These are phyloP conservation scores for Enteromius treurensis DNA, from an alignment of 2,797 vertebrate species.

Conservation along the genomic window DNA sequence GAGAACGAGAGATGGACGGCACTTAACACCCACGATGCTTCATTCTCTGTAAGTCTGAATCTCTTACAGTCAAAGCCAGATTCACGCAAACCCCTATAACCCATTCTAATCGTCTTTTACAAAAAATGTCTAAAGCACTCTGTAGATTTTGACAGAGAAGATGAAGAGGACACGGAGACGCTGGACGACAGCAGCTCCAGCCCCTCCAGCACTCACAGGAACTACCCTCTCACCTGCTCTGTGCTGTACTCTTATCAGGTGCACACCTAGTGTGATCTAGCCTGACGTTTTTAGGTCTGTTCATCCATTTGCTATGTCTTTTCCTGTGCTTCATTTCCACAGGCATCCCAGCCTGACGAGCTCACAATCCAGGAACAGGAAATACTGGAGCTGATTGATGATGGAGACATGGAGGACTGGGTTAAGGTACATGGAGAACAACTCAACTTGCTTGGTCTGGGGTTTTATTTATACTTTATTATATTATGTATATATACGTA, in stretches of 20 bases:
- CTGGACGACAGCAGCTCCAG: constrained; percentile 95
- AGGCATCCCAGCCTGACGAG: constrained; percentile 95
- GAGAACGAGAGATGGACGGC: constrained; percentile 93
- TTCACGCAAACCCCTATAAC: neutral
- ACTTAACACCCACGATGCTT: constrained; percentile 83
- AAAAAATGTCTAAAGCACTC: constrained; percentile 27
- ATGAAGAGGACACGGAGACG: constrained; percentile 92
- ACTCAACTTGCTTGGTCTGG: neutral
- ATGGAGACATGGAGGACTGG: constrained; percentile 99
- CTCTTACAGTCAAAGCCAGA: neutral
- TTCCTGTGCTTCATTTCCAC: constrained; percentile 42
- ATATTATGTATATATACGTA: no score
- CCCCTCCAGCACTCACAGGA: constrained; percentile 92
- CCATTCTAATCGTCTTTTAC: neutral
- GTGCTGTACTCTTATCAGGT: constrained; percentile 98
- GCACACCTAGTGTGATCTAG: neutral
- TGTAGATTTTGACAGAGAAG: constrained; percentile 87
- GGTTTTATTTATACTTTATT: neutral
- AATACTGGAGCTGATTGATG: constrained; percentile 95
- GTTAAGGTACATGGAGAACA: constrained; percentile 83
- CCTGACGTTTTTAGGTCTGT: neutral
- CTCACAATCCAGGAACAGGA: constrained; percentile 96
- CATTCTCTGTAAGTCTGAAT: constrained; percentile 80
- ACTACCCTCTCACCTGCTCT: constrained; percentile 96
- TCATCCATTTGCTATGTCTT: neutral